Evolutionary conservation across 2,797 vertebrate species (phyloP).

Genomic region (Sus cebifrons): DNA sequence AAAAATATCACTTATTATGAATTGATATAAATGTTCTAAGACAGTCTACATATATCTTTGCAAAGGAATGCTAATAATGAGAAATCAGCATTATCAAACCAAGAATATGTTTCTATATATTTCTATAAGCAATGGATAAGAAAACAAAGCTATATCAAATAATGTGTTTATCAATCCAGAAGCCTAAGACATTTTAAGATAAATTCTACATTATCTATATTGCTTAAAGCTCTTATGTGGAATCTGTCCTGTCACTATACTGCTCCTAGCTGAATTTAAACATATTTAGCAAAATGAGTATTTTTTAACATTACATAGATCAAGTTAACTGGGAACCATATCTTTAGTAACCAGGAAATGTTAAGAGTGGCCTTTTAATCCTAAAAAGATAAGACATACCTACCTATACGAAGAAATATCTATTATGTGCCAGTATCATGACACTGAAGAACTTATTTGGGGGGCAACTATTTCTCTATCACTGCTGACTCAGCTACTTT

Average conservation of each 20-base stretch:
- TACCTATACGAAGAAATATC: not conserved
- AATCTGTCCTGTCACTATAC: not conserved
- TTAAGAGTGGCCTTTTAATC: constrained; percentile 24
- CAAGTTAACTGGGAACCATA: not conserved
- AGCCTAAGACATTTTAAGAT: constrained; percentile 28
- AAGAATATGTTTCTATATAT: constrained; percentile 15
- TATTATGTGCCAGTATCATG: not conserved
- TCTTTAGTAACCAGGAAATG: not conserved
- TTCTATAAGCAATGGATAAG: not conserved
- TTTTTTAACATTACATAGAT: constrained; percentile 41
- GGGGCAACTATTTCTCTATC: not conserved
- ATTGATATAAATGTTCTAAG: not conserved
- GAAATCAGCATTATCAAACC: constrained; percentile 39
- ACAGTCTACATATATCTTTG: not conserved
- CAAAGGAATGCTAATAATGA: constrained; percentile 50
- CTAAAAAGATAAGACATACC: constrained; percentile 37
- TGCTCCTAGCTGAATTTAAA: not conserved
- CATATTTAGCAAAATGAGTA: constrained; percentile 43
- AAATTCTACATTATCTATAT: constrained; percentile 27
- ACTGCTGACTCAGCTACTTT: not conserved
- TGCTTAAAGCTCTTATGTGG: constrained; percentile 20
- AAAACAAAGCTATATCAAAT: constrained; percentile 49
- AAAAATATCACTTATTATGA: constrained; percentile 45
- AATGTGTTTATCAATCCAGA: not conserved
- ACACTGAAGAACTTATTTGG: not conserved